Evolutionary conservation across 23 tunicate species (phyloP).

Genomic region (Diplosoma virens): DNA sequence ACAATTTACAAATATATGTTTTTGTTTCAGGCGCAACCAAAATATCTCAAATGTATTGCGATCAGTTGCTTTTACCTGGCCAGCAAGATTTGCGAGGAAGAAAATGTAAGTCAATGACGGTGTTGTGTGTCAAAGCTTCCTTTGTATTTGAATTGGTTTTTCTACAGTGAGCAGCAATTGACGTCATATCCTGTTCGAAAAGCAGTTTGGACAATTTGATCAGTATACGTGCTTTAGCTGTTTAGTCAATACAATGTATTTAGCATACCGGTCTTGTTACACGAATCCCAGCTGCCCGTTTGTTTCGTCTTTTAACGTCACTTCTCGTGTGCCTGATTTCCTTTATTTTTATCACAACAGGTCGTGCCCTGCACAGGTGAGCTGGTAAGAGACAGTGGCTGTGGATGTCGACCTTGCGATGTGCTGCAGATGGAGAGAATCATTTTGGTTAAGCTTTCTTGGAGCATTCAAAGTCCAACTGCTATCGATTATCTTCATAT

Average conservation of each 20-base stretch:
- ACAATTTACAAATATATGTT: neutral
- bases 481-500: constrained; percentile 77
- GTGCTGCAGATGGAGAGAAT: constrained; percentile 82
- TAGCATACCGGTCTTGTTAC: no score
- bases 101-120: constrained; percentile 54
- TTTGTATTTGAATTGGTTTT: no score
- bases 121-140: no score
- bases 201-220: no score
- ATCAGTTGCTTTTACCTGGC: constrained; percentile 87
- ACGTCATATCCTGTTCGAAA: no score
- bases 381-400: constrained; percentile 58
- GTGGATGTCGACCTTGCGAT: constrained; percentile 67
- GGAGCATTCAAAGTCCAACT: constrained; percentile 70
- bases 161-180: no score
- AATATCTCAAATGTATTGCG: constrained; percentile 91
- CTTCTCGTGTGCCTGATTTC: neutral
- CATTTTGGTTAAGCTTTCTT: constrained; percentile 66
- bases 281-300: no score
- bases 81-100: constrained; percentile 81
- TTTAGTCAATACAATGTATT: no score
- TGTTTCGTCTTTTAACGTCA: neutral
- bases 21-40: constrained; percentile 73
- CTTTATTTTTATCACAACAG: constrained; percentile 29
- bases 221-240: no score
- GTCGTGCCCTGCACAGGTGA: constrained; percentile 73